Conservation (phyloP, 2,113 vertebrate species). For the Poeciliopsis occidentalis region DNA sequence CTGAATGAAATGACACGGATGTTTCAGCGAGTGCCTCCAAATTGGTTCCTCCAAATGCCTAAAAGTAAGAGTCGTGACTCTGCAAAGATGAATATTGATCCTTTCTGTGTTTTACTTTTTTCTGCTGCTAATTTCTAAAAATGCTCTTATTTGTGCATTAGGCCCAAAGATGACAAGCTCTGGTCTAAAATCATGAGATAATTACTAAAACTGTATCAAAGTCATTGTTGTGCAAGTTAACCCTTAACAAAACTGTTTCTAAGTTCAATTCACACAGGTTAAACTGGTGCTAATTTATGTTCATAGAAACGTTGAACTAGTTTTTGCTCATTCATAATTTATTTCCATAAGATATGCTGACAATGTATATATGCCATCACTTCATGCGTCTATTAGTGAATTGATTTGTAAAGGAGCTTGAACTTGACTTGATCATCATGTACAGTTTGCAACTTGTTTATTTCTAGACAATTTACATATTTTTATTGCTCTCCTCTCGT, state of each 20-base stretch:
- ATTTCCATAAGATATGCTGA: background rate
- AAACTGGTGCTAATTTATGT: background rate
- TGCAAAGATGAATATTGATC: background rate
- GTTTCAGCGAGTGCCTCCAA: constrained; percentile 6
- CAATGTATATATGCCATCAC: background rate
- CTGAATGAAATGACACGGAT: constrained; percentile 19
- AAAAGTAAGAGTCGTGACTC: background rate
- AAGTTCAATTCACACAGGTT: too few relatives aligned
- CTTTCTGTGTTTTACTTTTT: background rate
- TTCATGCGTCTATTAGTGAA: background rate
- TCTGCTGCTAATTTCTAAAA: constrained; percentile 2
- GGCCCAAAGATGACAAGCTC: too few relatives aligned
- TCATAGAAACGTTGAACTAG: background rate
- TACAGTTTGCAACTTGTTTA: background rate
- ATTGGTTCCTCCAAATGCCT: background rate
- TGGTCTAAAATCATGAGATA: background rate
- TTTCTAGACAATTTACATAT: background rate
- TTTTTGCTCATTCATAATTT: background rate
- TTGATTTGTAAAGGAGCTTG: background rate
- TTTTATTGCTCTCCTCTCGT: background rate
- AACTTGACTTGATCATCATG: background rate
- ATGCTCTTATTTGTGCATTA: background rate
- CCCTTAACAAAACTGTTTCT: background rate
- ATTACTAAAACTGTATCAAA: background rate
- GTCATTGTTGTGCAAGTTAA: background rate